phyloP scores from a whole-genome alignment of 2,888 invertebrate genomes.

The Diplolepis rosae region DNA sequence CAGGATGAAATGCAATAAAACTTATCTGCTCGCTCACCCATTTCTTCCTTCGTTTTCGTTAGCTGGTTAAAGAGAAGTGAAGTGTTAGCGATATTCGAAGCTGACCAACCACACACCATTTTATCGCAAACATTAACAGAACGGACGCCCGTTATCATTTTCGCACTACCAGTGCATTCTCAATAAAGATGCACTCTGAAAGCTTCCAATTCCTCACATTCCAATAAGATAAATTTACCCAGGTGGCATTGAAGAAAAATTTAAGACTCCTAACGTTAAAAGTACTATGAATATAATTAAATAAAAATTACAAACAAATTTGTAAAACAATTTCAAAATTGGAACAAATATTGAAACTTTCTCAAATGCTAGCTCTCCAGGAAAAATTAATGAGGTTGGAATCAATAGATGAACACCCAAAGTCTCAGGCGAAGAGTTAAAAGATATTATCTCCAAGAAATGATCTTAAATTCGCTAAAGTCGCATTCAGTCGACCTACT shows the following conservation, averaged over 20 bases:
- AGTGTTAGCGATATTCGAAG: slow-evolving; percentile 31
- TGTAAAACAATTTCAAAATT: too few species aligned
- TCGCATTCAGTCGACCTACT: not conserved
- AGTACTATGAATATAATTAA: not conserved
- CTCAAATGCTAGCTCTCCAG: not conserved
- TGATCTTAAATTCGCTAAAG: not conserved
- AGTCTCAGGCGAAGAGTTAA: not conserved
- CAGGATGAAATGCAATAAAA: slow-evolving; percentile 40
- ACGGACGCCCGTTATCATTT: slow-evolving; percentile 30
- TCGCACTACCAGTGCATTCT: not conserved
- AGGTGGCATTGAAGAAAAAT: not conserved
- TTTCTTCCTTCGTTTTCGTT: slow-evolving; percentile 34
- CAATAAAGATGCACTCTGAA: not conserved
- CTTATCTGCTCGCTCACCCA: slow-evolving; percentile 38
- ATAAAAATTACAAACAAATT: too few species aligned
- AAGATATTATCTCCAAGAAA: not conserved
- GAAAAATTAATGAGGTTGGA: not conserved
- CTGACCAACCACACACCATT: slow-evolving; percentile 26
- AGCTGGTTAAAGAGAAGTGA: slow-evolving; percentile 5
- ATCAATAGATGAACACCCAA: not conserved
- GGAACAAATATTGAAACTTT: too few species aligned
- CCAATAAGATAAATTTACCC: not conserved
- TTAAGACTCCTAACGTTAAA: not conserved
- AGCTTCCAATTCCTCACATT: slow-evolving; percentile 3
- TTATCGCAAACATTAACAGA: slow-evolving; percentile 24